Conservation (phyloP, 2,888 invertebrate genomes). For the Drosophila kanekoi region DNA sequence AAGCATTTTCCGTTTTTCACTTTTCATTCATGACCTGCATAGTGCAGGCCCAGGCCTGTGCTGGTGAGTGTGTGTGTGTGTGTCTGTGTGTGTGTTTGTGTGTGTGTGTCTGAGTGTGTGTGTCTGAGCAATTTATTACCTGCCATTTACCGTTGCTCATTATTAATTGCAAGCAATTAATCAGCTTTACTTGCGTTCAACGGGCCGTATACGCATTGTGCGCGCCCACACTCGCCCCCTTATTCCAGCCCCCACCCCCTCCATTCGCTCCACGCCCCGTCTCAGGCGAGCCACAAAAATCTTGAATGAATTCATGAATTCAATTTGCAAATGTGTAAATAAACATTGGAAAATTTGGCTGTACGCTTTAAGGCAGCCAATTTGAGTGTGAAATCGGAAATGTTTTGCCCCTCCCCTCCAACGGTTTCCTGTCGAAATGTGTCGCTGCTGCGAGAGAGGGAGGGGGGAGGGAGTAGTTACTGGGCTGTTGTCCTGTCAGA, state of each 20-base stretch:
- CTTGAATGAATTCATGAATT: constrained; percentile 78
- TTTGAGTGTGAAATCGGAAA: constrained; percentile 74
- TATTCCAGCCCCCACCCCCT: not conserved
- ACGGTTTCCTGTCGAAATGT: constrained; percentile 18
- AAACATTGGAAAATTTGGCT: constrained; percentile 59
- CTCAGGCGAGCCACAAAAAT: constrained; percentile 23
- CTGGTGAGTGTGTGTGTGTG: not conserved
- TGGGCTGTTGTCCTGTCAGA: constrained; percentile 18
- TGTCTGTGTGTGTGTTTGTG: constrained; percentile 1
- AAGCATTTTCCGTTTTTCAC: constrained; percentile 53
- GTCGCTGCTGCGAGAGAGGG: constrained; percentile 21
- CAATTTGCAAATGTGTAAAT: constrained; percentile 71
- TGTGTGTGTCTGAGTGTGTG: constrained; percentile 22
- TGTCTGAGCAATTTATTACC: constrained; percentile 74
- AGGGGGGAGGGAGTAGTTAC: too few relatives aligned
- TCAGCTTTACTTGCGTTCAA: constrained; percentile 74
- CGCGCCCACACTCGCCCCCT: not conserved
- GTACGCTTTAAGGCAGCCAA: constrained; percentile 42
- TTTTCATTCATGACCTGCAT: constrained; percentile 62
- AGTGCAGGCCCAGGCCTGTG: constrained; percentile 12
- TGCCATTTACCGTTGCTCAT: constrained; percentile 78
- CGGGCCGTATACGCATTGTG: constrained; percentile 69
- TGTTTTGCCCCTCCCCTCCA: constrained; percentile 34
- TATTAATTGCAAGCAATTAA: constrained; percentile 78
- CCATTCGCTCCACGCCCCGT: not conserved